phyloP scores from a whole-genome alignment of 2,888 invertebrate genomes.

The Yponomeuta evonymella region DNA sequence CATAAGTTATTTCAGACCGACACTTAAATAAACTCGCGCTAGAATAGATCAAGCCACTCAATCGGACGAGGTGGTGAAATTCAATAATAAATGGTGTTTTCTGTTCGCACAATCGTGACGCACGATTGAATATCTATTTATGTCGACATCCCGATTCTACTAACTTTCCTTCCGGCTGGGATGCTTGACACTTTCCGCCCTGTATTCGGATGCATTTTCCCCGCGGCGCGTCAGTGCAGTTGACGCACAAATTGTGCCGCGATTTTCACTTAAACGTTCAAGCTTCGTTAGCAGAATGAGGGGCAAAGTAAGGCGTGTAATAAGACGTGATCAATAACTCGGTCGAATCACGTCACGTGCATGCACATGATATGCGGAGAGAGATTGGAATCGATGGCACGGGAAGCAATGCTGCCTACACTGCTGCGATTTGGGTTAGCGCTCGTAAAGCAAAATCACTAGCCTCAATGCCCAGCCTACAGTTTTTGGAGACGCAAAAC shows the following conservation, averaged over 20 bases:
- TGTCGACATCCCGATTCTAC: background rate
- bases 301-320: background rate
- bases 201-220: too few relatives aligned
- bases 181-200: background rate
- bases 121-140: constrained; percentile 17
- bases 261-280: background rate
- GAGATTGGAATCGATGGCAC: constrained; percentile 9
- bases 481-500: too few relatives aligned
- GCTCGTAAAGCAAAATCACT: background rate
- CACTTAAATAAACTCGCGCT: constrained; percentile 1
- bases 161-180: background rate
- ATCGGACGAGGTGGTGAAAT: constrained; percentile 16
- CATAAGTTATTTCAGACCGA: background rate
- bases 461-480: too few relatives aligned
- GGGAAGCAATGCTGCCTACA: background rate
- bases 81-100: constrained; percentile 18
- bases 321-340: constrained; percentile 13
- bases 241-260: background rate
- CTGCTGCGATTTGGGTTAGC: background rate
- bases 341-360: constrained; percentile 7
- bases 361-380: background rate
- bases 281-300: background rate
- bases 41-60: constrained; percentile 6
- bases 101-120: constrained; percentile 17
- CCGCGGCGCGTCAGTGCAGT: too few relatives aligned